Conservation (phyloP, 2,797 vertebrate species). For the Florisuga fusca region DNA sequence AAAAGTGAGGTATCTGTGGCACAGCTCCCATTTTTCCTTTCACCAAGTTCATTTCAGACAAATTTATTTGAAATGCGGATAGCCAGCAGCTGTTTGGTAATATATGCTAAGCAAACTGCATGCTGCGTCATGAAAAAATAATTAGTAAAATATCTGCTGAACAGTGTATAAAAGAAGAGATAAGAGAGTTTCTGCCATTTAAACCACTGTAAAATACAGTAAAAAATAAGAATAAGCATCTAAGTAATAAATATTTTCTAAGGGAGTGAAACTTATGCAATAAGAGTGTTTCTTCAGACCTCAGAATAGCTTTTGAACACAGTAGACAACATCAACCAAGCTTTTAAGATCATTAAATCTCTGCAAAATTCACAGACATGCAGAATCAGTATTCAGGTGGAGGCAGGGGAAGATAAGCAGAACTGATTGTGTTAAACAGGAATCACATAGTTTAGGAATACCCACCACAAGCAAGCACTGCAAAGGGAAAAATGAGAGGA, state of each 20-base stretch:
- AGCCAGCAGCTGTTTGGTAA: background rate
- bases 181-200: background rate
- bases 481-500: background rate
- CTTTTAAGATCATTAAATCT: background rate
- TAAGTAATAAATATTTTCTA: background rate
- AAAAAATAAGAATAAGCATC: accelerated
- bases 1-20: background rate
- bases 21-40: background rate
- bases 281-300: background rate
- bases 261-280: background rate
- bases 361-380: background rate
- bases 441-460: background rate
- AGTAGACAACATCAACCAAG: background rate
- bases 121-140: background rate
- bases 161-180: background rate
- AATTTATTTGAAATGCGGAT: background rate
- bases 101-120: background rate
- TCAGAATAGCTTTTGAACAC: background rate
- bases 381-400: background rate
- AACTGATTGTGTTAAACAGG: background rate
- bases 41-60: background rate
- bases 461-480: background rate
- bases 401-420: background rate
- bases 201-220: background rate
- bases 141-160: background rate